A percentile compares a stretch with the other conserved stretches of the same genome.
phyloP scores from a whole-genome alignment of 2,113 vertebrate genomes.

The chimpanzee (Pan troglodytes) region NHGRI_mPanTro3-v2.1_pri NC_072410.2:54978001-54978500 shows the following conservation, averaged over 20 bases:
- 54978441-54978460: not conserved
- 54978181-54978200: conserved; percentile 47
- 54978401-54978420: not conserved
- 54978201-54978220: conserved; percentile 43
- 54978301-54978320: not conserved
- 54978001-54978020: conserved; percentile 37
- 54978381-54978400: conserved; percentile 7
- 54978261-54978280: conserved; percentile 31
- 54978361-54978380: not conserved
- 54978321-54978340: conserved; percentile 19
- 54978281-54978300: conserved; percentile 13
- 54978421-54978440: not conserved
- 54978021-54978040: conserved; percentile 19
- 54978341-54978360: conserved; percentile 22
- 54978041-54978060: not conserved
- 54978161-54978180: conserved; percentile 49
- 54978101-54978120: conserved; percentile 64
- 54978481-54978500: not conserved
- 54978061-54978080: not conserved
- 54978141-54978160: conserved; percentile 17
- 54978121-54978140: conserved; percentile 49
- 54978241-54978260: conserved; percentile 4
- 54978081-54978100: conserved; percentile 33
- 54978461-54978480: not conserved
- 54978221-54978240: not conserved